A percentile compares a stretch with the other conserved stretches of the same genome.
These are phyloP conservation scores for Pangasianodon gigas DNA, from an alignment of 2,113 vertebrate genomes.

Conservation along the genomic window DNA sequence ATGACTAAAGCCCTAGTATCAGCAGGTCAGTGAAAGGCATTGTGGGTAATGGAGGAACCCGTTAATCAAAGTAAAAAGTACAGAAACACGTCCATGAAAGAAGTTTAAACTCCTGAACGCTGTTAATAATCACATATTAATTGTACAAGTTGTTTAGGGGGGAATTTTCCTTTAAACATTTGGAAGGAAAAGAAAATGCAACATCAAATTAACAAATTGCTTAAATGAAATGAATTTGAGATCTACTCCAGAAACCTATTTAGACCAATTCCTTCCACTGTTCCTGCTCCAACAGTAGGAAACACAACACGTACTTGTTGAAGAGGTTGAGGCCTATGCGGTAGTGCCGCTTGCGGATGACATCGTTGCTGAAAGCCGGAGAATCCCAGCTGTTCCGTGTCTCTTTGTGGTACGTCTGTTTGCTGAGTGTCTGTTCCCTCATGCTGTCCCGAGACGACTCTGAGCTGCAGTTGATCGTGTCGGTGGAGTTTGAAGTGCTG, in stretches of 20 bases:
- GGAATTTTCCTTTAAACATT: not conserved
- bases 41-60: not conserved
- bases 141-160: not conserved
- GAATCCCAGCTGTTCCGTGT: conserved; percentile 99
- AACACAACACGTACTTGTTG: conserved; percentile 87
- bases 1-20: not conserved
- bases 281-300: not conserved
- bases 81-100: not conserved
- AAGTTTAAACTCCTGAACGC: not conserved
- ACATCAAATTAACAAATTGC: not conserved
- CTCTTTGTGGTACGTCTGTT: conserved; percentile 98
- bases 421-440: conserved; percentile 92
- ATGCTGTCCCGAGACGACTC: conserved; percentile 94
- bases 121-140: not conserved
- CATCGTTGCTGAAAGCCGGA: conserved; percentile 94
- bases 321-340: conserved; percentile 98
- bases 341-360: conserved; percentile 95
- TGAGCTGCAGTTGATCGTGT: conserved; percentile 97
- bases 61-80: not conserved
- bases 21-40: not conserved
- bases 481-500: conserved; percentile 98
- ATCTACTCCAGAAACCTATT: not conserved
- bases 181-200: not conserved
- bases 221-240: not conserved
- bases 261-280: not conserved